phyloP scores from a whole-genome alignment of 2,888 invertebrate genomes.

The Heliconius ismenius region DNA sequence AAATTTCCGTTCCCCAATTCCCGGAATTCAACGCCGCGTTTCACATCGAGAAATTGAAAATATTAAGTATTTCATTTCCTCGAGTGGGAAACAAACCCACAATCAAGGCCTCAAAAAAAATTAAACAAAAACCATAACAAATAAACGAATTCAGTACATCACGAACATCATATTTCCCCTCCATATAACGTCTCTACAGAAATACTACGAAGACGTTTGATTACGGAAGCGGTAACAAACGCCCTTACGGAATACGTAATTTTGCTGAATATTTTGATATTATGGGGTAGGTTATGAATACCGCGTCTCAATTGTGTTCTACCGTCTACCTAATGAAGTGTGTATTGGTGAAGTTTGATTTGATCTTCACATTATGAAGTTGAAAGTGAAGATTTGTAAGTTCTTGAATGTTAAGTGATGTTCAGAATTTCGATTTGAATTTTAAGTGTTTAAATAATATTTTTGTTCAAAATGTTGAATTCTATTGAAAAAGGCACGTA shows the following conservation, averaged over 20 bases:
- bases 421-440: background rate
- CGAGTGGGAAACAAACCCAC: too few relatives aligned
- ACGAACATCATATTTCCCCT: background rate
- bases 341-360: background rate
- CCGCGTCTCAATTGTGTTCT: conserved; percentile 31
- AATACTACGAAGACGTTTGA: conserved; percentile 50
- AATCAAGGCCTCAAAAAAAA: too few relatives aligned
- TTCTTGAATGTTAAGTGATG: background rate
- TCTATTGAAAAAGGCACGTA: too few relatives aligned
- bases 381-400: background rate
- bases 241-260: conserved; percentile 45
- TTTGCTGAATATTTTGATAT: conserved; percentile 41
- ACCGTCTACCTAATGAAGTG: conserved; percentile 28
- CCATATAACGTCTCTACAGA: conserved; percentile 39
- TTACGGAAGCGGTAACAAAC: conserved; percentile 48
- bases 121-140: background rate
- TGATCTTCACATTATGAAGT: background rate
- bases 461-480: too few relatives aligned
- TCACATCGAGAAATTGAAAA: too few relatives aligned
- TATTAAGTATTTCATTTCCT: too few relatives aligned
- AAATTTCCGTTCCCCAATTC: too few relatives aligned
- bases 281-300: conserved; percentile 34
- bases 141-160: background rate
- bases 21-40: too few relatives aligned
- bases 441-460: too few relatives aligned